Percentiles rank a stretch among this genome's conserved stretches.
Conservation (phyloP, 2,797 vertebrate genomes). For the Amblyopsis hoosieri region DNA sequence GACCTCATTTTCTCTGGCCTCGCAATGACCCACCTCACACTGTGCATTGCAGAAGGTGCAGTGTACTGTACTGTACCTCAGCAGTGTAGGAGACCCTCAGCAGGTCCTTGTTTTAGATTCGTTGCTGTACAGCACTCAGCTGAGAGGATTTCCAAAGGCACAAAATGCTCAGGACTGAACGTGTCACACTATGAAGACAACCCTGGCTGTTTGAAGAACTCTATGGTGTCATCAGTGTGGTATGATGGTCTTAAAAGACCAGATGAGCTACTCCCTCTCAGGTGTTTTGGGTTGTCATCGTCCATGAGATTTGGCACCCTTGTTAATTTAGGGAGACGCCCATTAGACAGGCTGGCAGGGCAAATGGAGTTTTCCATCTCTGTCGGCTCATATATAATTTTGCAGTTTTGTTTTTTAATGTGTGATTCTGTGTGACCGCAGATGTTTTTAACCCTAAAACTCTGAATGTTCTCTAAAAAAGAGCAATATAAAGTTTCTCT, state of each 20-base stretch:
- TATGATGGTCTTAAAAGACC: slow-evolving; percentile 37
- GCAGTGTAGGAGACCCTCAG: neutral
- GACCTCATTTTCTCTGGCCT: slow-evolving; percentile 23
- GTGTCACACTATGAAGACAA: slow-evolving; percentile 51
- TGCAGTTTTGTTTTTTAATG: slow-evolving; percentile 30
- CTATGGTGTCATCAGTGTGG: slow-evolving; percentile 37
- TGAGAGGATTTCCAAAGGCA: too few species aligned
- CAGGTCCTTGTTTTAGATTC: neutral
- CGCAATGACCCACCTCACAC: slow-evolving; percentile 22
- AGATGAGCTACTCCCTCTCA: slow-evolving; percentile 33
- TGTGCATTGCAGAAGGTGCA: slow-evolving; percentile 4
- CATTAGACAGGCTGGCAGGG: slow-evolving; percentile 9
- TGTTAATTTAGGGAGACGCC: slow-evolving; percentile 17
- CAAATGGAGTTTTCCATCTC: slow-evolving; percentile 28
- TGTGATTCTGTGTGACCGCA: slow-evolving; percentile 51
- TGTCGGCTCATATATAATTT: slow-evolving; percentile 35
- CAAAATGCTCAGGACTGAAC: slow-evolving; percentile 19
- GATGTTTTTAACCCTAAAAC: slow-evolving; percentile 57
- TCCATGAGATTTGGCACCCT: slow-evolving; percentile 12
- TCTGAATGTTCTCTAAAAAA: slow-evolving; percentile 29
- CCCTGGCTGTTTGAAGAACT: slow-evolving; percentile 43
- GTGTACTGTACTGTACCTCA: slow-evolving; percentile 7
- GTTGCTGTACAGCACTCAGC: too few species aligned
- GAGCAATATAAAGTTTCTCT: slow-evolving; percentile 9
- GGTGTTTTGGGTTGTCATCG: slow-evolving; percentile 15